Evolutionary conservation across 1,140 invertebrate species (phyloP).

Genomic region (Trinorchestia longiramus): DNA sequence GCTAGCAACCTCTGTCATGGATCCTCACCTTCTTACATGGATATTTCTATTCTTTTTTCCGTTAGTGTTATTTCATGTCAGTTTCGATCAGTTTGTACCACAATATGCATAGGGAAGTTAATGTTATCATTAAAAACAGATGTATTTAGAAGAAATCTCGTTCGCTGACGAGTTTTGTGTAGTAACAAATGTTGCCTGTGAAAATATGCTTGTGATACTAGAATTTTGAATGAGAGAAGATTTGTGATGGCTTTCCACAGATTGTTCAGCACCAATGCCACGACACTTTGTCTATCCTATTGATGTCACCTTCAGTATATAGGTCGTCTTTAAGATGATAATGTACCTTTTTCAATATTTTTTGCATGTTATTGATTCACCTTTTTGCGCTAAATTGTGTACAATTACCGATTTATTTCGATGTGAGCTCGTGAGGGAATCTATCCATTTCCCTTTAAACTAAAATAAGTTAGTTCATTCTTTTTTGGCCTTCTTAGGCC

Average conservation of each 20-base stretch:
- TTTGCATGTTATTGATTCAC: too few species aligned
- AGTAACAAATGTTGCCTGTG: background rate
- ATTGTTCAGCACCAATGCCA: background rate
- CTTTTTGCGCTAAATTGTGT: background rate
- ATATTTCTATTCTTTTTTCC: background rate
- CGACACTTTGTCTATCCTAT: background rate
- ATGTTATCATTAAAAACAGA: background rate
- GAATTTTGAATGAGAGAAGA: background rate
- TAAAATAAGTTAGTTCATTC: background rate
- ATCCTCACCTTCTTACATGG: background rate
- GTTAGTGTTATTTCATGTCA: background rate
- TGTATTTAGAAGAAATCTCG: background rate
- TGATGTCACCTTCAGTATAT: too few species aligned
- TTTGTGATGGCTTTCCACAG: background rate
- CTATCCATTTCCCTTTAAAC: background rate
- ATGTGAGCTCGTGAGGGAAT: background rate
- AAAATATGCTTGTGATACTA: background rate
- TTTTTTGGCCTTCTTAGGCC: background rate
- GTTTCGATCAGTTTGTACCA: background rate
- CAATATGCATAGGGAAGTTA: background rate
- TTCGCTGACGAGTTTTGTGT: background rate
- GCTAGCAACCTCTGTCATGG: background rate
- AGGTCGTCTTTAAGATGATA: too few species aligned
- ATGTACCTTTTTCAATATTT: too few species aligned
- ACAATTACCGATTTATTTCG: background rate